Conservation (phyloP, 2,888 invertebrate genomes). For the Crepidodera aurea region DNA sequence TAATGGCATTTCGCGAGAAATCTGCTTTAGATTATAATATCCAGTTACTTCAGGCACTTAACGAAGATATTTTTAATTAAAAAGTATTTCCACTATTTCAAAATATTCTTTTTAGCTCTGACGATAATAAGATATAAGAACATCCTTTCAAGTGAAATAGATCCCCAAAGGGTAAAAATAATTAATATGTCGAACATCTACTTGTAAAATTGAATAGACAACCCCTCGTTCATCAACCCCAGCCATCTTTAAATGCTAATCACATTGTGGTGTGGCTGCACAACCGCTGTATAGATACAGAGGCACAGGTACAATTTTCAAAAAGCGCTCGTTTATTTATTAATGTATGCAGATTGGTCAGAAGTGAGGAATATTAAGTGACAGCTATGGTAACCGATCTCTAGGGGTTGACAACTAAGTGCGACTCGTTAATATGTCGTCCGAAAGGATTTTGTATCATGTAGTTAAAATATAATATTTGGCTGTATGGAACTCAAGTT, state of each 20-base stretch:
- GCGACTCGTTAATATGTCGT: not conserved
- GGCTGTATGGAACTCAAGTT: no score
- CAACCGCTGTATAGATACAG: constrained; percentile 3
- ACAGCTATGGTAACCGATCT: constrained; percentile 44
- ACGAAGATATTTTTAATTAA: no score
- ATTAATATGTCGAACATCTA: not conserved
- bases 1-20: no score
- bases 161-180: not conserved
- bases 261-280: constrained; percentile 13
- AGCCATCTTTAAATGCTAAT: constrained; percentile 24
- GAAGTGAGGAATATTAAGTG: constrained; percentile 47
- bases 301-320: constrained; percentile 25
- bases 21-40: no score
- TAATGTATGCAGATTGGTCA: constrained; percentile 45
- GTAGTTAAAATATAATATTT: no score
- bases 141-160: no score
- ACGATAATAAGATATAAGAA: no score
- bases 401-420: constrained; percentile 36
- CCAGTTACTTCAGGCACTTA: no score
- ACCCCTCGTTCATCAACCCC: not conserved
- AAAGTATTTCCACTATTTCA: no score
- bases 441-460: no score
- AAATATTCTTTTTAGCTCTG: no score
- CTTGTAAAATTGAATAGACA: constrained; percentile 24
- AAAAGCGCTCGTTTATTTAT: constrained; percentile 41